Base-by-base conservation (phyloP, 2,888 invertebrate species). In the Hemaris fuciformis region DNA sequence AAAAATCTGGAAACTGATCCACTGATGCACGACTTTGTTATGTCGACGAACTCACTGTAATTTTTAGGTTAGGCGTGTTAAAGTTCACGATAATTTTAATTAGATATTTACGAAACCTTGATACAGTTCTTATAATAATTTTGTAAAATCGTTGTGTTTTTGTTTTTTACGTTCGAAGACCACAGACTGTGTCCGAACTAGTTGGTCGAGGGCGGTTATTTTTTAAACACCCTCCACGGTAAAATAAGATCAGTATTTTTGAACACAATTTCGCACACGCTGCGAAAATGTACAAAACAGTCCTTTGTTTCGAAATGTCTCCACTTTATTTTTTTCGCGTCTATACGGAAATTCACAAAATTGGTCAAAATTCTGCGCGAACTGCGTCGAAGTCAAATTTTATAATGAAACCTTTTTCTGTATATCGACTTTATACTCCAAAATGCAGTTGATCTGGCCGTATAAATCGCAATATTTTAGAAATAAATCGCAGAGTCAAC, bases 231-330 rank as follows among this genome's bases (percentile, higher is more conserved):
- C 82, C 80, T 83, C 75, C 83, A 84, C 83, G 75, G 76, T 83
- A 80, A 73, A 79, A 82, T 82, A 83, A 83, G 84, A 81, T 83
- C 72, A 81, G 74, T 83, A 83, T 86, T 88, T 90, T 91, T 92
- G 92, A 92, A 89, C 89, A 91, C 92, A 92, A 91, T 90, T 92
- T 92, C 92, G 92, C 92, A 89, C 81, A 77, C 75, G 77, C 79
- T 85, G 91, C 92, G 92, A 92, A 92, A 92, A 91, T 89, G 92
- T 91, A 91, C 92, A 92, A 93, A 92, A 93, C 90, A 87, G 91
- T 93, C 88, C 87, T 90, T 89, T 92, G 87, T 90, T 90, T 91
- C 89, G 89, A 89, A 89, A 84, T 81, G 81, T 89, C 83, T 84
- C 81, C 87, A 84, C 86, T 86, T 83, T 70, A 75, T 79, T 82